phyloP scores from a whole-genome alignment of 2,888 invertebrate genomes.

The Caenorhabditis uteleia region DNA sequence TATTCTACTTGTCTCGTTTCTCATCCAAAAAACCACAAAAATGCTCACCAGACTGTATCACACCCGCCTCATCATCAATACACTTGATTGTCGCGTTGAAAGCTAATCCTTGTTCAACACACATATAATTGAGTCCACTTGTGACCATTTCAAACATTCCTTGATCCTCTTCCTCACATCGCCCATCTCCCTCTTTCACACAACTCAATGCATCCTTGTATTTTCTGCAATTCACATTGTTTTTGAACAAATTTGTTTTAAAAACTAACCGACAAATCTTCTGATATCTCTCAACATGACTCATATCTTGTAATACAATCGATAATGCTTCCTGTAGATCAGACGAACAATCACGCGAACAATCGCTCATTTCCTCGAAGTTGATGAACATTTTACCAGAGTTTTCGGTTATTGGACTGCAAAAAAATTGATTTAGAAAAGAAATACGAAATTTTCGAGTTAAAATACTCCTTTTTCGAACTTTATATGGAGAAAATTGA shows the following conservation, averaged over 20 bases:
- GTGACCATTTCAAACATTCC: constrained; percentile 49
- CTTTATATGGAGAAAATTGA: neutral
- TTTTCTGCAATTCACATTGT: constrained; percentile 40
- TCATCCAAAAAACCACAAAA: too few species aligned
- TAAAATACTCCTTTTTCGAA: too few species aligned
- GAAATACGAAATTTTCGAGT: too few species aligned
- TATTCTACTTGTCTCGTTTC: too few species aligned
- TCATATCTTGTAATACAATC: constrained; percentile 41
- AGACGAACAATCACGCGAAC: constrained; percentile 35
- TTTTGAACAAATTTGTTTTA: constrained; percentile 1
- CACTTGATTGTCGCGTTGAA: constrained; percentile 52
- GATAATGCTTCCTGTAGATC: constrained; percentile 31
- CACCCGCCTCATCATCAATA: constrained; percentile 35
- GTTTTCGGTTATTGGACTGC: neutral
- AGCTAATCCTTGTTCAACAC: constrained; percentile 50
- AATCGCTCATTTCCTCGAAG: constrained; percentile 35
- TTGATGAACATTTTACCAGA: constrained; percentile 23
- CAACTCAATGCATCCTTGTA: constrained; percentile 37
- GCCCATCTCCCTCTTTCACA: constrained; percentile 32
- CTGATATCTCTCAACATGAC: constrained; percentile 42
- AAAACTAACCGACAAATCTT: constrained; percentile 33
- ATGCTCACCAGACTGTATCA: constrained; percentile 36
- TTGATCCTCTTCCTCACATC: constrained; percentile 42
- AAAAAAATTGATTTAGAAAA: constrained; percentile 2
- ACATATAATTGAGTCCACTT: constrained; percentile 54